Evolutionary conservation across 1,140 invertebrate genomes (phyloP).

Genomic region (Sipha flava): DNA sequence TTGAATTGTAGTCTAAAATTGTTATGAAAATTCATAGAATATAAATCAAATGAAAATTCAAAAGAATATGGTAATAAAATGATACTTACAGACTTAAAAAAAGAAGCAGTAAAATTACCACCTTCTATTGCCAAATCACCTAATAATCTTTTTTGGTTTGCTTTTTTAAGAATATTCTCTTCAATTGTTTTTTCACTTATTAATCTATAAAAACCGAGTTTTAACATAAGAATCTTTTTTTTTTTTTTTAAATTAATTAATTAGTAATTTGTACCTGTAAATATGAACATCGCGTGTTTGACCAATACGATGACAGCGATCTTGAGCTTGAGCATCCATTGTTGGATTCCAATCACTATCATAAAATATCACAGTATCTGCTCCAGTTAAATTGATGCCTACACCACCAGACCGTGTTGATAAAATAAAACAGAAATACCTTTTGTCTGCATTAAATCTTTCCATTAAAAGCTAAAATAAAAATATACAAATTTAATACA

Average conservation of each 20-base stretch:
- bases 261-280: constrained; percentile 44
- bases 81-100: constrained; percentile 81
- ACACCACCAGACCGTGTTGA: constrained; percentile 97
- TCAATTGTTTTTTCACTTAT: constrained; percentile 96
- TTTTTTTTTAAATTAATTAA: no score
- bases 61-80: not conserved
- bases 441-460: constrained; percentile 87
- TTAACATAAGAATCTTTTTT: no score
- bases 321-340: constrained; percentile 99
- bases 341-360: constrained; percentile 99
- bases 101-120: constrained; percentile 96
- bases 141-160: constrained; percentile 91
- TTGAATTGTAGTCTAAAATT: constrained; percentile 20
- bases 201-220: constrained; percentile 56
- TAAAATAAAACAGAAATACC: constrained; percentile 96
- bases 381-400: constrained; percentile 97
- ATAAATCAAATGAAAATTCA: not conserved
- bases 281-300: constrained; percentile 99
- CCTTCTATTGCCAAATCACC: constrained; percentile 97
- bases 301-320: constrained; percentile 96
- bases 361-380: constrained; percentile 99
- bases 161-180: constrained; percentile 98
- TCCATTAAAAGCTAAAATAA: constrained; percentile 78
- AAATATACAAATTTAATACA: constrained; percentile 7
- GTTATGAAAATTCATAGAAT: no score